Percentiles rank a stretch among this genome's conserved stretches.
Conservation (phyloP, 2,113 vertebrate species). For the Anolis sagrei region DNA sequence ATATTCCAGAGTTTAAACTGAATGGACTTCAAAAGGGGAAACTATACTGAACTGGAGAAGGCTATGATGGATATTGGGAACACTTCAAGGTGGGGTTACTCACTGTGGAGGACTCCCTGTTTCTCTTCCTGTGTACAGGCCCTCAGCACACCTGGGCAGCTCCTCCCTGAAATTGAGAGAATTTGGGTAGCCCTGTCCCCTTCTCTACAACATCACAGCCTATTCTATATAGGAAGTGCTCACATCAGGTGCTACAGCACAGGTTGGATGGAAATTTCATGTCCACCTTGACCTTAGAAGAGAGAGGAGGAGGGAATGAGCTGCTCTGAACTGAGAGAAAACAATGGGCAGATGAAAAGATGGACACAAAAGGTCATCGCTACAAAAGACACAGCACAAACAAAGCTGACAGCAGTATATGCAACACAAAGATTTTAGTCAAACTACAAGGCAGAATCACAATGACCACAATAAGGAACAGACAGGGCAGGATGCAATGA, state of each 20-base stretch:
- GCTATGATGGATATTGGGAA: slow-evolving; percentile 71
- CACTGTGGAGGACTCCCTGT: slow-evolving; percentile 80
- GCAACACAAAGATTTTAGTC: slow-evolving; percentile 51
- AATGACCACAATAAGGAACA: slow-evolving; percentile 43
- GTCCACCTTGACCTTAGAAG: slow-evolving; percentile 24
- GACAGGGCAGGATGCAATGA: slow-evolving; percentile 28
- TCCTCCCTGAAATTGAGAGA: slow-evolving; percentile 80
- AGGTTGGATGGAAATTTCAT: slow-evolving; percentile 49
- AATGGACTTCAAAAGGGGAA: slow-evolving; percentile 61
- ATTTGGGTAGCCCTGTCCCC: slow-evolving; percentile 82
- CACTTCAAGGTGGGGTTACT: slow-evolving; percentile 78
- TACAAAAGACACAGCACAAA: slow-evolving; percentile 43
- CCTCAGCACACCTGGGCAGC: slow-evolving; percentile 81
- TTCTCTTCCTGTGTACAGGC: slow-evolving; percentile 80
- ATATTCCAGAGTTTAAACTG: slow-evolving; percentile 63
- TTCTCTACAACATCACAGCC: slow-evolving; percentile 78
- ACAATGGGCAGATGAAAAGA: slow-evolving; percentile 47
- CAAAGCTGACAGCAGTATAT: slow-evolving; percentile 53
- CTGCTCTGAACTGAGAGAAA: slow-evolving; percentile 60
- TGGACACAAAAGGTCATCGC: slow-evolving; percentile 42
- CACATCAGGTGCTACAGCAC: slow-evolving; percentile 68
- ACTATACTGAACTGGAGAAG: slow-evolving; percentile 67
- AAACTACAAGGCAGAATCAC: slow-evolving; percentile 61
- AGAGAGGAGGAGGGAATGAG: slow-evolving; percentile 62
- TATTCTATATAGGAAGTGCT: slow-evolving; percentile 73